phyloP scores from a whole-genome alignment of 2,888 invertebrate species.

The Anarsia innoxiella region DNA sequence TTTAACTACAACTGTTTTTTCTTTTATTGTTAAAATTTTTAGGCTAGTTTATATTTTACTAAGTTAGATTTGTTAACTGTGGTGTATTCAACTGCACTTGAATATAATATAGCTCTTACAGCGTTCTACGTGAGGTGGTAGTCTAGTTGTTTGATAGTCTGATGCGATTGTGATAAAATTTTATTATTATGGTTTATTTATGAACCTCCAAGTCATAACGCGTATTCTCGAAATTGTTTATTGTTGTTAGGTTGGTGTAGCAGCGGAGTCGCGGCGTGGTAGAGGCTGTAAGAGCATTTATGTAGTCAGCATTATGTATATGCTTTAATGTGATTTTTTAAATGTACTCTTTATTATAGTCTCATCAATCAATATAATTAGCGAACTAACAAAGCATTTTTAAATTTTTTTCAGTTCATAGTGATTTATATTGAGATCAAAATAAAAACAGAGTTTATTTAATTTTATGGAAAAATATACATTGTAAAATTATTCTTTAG shows the following conservation, averaged over 20 bases:
- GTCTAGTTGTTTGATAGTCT: slow-evolving; percentile 64
- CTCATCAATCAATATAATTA: slow-evolving; percentile 73
- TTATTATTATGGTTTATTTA: slow-evolving; percentile 55
- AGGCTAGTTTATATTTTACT: slow-evolving; percentile 73
- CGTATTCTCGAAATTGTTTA: slow-evolving; percentile 52
- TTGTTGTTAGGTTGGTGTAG: slow-evolving; percentile 56
- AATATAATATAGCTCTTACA: slow-evolving; percentile 60
- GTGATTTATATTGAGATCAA: slow-evolving; percentile 72
- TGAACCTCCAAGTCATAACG: slow-evolving; percentile 32
- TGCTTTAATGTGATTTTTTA: slow-evolving; percentile 77
- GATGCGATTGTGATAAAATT: slow-evolving; percentile 68
- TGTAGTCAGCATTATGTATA: slow-evolving; percentile 77
- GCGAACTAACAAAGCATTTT: slow-evolving; percentile 71
- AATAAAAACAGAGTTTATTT: slow-evolving; percentile 74
- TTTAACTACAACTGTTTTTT: slow-evolving; percentile 60
- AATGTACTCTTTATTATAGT: slow-evolving; percentile 75
- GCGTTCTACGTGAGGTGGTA: slow-evolving; percentile 54
- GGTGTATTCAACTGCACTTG: slow-evolving; percentile 71
- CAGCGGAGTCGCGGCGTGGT: slow-evolving; percentile 28
- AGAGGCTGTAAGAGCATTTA: slow-evolving; percentile 66
- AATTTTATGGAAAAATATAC: slow-evolving; percentile 71
- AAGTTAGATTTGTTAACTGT: slow-evolving; percentile 75
- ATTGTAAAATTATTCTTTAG: slow-evolving; percentile 69
- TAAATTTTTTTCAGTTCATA: slow-evolving; percentile 66
- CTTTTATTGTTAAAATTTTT: slow-evolving; percentile 74